A percentile compares a stretch with the other conserved stretches of the same genome.
Evolutionary conservation across 2,888 invertebrate genomes (phyloP).

Genomic region (Cataglyphis altisquamis): DNA sequence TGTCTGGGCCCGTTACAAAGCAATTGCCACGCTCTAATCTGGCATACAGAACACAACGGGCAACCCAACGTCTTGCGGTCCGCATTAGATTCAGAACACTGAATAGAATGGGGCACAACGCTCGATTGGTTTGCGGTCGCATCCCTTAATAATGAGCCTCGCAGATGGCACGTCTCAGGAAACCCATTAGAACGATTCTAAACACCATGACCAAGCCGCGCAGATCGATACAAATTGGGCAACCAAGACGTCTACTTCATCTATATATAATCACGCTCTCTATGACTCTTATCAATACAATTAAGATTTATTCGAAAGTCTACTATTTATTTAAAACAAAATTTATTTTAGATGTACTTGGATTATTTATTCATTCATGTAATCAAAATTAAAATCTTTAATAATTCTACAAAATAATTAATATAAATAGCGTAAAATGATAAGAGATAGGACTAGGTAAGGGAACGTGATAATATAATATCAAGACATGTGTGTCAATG

Average conservation of each 20-base stretch:
- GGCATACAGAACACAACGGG: constrained; percentile 48
- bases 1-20: constrained; percentile 49
- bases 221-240: constrained; percentile 69
- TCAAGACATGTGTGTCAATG: constrained; percentile 49
- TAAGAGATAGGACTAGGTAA: not conserved
- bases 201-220: constrained; percentile 72
- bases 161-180: constrained; percentile 85
- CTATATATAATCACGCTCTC: not conserved
- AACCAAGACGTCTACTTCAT: not conserved
- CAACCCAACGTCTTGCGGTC: constrained; percentile 81
- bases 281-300: not conserved
- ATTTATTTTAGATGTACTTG: not conserved
- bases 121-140: constrained; percentile 86
- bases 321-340: not conserved
- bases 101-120: constrained; percentile 77
- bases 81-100: constrained; percentile 73
- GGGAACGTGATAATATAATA: not conserved
- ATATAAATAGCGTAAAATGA: too few relatives aligned
- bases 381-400: not conserved
- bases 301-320: not conserved
- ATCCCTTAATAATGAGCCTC: constrained; percentile 85
- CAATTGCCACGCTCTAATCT: constrained; percentile 69
- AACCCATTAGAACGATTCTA: constrained; percentile 83
- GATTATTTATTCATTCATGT: not conserved
- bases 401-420: not conserved